phyloP scores from a whole-genome alignment of 2,888 invertebrate species.

The Heliconius cydno region DNA sequence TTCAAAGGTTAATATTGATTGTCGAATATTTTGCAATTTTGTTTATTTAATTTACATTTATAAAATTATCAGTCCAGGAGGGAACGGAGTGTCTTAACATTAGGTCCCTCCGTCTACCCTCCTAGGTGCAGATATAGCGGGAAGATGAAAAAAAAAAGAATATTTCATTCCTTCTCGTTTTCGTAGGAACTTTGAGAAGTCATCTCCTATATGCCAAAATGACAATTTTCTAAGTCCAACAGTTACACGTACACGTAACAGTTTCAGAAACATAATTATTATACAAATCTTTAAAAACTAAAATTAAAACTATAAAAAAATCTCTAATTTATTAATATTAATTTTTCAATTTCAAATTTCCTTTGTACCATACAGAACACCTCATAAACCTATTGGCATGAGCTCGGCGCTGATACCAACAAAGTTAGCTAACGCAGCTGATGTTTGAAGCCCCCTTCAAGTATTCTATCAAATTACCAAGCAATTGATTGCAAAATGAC shows the following conservation, averaged over 20 bases:
- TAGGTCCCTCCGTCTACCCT: no score
- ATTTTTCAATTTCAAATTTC: background rate
- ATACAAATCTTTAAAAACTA: background rate
- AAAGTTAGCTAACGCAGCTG: constrained; percentile 36
- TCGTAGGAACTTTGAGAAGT: background rate
- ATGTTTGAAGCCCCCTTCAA: constrained; percentile 44
- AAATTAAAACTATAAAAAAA: background rate
- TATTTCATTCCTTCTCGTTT: background rate
- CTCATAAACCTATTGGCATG: constrained; percentile 45
- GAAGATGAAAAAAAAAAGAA: no score
- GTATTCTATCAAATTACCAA: constrained; percentile 38
- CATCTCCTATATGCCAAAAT: background rate
- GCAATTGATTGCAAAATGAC: constrained; percentile 14
- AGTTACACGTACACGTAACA: background rate
- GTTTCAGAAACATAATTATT: no score
- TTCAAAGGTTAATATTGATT: background rate
- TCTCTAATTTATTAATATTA: background rate
- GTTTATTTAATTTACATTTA: background rate
- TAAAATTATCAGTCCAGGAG: no score
- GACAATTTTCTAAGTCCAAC: no score
- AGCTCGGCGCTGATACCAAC: constrained; percentile 39
- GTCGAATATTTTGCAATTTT: background rate
- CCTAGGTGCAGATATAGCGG: no score
- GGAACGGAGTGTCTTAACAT: no score
- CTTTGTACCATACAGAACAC: constrained; percentile 31